Evolutionary conservation across 2,797 vertebrate species (phyloP).

Genomic region (Sylvilagus floridanus): DNA sequence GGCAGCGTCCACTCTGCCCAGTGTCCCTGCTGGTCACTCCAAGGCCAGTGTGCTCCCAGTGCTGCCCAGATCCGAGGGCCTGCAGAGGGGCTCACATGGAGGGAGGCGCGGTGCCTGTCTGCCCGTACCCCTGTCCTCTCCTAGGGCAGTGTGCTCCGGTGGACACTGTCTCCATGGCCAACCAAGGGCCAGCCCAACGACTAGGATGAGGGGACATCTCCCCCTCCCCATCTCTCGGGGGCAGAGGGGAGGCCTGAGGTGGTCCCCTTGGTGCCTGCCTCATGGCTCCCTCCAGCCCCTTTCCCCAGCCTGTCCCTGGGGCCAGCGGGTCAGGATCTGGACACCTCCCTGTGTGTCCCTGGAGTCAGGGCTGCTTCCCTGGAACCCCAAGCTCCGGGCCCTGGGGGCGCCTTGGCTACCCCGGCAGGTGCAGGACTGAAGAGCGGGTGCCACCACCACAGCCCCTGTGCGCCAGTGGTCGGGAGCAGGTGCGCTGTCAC

Average conservation of each 20-base stretch:
- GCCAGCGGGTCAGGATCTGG: background rate
- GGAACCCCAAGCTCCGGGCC: background rate
- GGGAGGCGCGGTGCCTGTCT: fast-evolving
- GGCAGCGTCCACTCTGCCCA: background rate
- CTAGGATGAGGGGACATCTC: too few relatives aligned
- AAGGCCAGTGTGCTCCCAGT: background rate
- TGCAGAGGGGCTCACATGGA: background rate
- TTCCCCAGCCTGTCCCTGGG: background rate
- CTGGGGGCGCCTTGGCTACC: fast-evolving
- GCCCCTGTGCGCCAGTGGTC: background rate
- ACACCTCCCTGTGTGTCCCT: background rate
- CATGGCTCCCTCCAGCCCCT: fast-evolving
- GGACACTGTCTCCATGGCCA: too few relatives aligned
- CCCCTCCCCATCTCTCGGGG: too few relatives aligned
- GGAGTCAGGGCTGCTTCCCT: background rate
- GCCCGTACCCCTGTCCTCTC: background rate
- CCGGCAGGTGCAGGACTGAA: background rate
- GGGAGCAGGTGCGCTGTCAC: fast-evolving
- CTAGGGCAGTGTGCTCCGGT: background rate
- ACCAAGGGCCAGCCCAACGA: too few relatives aligned
- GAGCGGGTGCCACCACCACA: background rate
- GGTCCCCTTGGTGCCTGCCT: background rate
- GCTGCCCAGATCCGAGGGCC: background rate
- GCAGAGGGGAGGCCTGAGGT: background rate
- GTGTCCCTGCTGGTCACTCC: background rate